Conservation (phyloP, 2,797 vertebrate genomes). For the Sebastiscus albofasciatus region DNA sequence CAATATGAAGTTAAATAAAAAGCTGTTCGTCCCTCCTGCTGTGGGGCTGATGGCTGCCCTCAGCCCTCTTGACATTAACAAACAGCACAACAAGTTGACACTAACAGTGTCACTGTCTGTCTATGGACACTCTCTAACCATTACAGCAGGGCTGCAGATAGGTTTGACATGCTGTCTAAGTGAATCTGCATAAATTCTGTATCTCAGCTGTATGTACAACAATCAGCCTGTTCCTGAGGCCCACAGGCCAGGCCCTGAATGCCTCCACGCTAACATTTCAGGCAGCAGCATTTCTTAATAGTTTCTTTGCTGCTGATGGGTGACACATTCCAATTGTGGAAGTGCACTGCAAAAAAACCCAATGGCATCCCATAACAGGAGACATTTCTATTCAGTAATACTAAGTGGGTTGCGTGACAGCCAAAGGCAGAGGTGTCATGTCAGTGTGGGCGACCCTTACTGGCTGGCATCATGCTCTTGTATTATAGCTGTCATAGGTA, state of each 20-base stretch:
- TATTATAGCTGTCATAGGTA: constrained; percentile 42
- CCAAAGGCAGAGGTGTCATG: constrained; percentile 39
- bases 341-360: constrained; percentile 19
- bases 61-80: constrained; percentile 3
- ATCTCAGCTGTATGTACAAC: neutral
- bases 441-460: constrained; percentile 41
- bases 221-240: neutral
- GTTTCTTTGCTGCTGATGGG: constrained; percentile 23
- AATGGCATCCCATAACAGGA: constrained; percentile 21
- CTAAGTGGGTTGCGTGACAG: constrained; percentile 41
- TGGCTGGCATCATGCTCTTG: constrained; percentile 27
- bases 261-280: neutral
- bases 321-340: constrained; percentile 26
- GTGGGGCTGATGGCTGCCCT: neutral
- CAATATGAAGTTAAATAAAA: neutral
- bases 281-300: constrained; percentile 14
- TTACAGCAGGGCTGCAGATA: constrained; percentile 1
- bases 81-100: constrained; percentile 1
- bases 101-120: neutral
- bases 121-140: neutral
- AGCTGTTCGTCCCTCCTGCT: no score
- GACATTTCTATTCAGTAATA: constrained; percentile 32
- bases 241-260: neutral
- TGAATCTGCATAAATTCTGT: constrained; percentile 23
- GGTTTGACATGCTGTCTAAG: constrained; percentile 8